phyloP scores from a whole-genome alignment of 1,140 invertebrate species.

The Bombyx mandarina region DNA sequence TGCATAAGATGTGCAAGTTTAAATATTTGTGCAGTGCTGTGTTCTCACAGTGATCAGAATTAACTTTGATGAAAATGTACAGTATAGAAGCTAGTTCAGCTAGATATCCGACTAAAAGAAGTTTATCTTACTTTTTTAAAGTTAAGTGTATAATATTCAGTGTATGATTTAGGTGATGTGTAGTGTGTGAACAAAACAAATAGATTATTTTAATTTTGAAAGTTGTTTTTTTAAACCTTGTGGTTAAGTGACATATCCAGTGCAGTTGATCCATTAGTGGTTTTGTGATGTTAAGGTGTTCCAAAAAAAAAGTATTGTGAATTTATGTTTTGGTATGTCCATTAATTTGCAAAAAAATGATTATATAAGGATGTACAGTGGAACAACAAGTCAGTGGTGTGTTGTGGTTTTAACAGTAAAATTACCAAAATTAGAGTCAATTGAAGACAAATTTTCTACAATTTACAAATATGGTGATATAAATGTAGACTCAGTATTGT shows the following conservation, averaged over 20 bases:
- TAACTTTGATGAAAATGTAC: constrained; percentile 34
- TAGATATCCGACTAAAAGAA: constrained; percentile 28
- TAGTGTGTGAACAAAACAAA: constrained; percentile 60
- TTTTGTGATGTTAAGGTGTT: too few species aligned
- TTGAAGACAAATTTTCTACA: too few species aligned
- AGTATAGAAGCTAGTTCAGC: constrained; percentile 39
- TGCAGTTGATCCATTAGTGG: too few species aligned
- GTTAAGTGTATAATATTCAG: constrained; percentile 47
- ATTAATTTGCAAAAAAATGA: too few species aligned
- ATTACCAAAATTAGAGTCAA: too few species aligned
- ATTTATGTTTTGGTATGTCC: too few species aligned
- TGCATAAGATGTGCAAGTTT: constrained; percentile 43
- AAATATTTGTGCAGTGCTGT: constrained; percentile 49
- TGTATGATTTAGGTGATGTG: constrained; percentile 60
- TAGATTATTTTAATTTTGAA: constrained; percentile 57
- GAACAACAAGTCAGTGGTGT: too few species aligned
- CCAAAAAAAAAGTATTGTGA: too few species aligned
- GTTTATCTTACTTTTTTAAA: constrained; percentile 31
- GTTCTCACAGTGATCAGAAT: constrained; percentile 49
- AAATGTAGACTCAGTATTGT: too few species aligned
- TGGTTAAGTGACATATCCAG: constrained; percentile 22
- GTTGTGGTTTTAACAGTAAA: too few species aligned
- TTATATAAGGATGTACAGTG: too few species aligned
- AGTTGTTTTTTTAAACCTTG: constrained; percentile 67
- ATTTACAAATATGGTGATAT: too few species aligned